Base-by-base conservation (phyloP, 35 echinoderm and acorn worm genomes). In the Hemicentrotus pulcherrimus region DNA sequence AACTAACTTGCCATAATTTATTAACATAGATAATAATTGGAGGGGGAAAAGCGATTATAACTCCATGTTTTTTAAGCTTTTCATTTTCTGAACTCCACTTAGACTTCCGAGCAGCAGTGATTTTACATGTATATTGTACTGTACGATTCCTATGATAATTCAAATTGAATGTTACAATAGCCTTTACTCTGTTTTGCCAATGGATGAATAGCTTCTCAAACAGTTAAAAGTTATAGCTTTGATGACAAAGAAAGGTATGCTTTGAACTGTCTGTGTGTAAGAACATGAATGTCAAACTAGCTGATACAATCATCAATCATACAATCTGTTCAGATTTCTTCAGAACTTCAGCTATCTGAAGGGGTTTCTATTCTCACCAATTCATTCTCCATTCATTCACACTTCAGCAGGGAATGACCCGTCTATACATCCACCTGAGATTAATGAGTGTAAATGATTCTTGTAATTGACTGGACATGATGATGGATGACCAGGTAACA, bases 401-500 rank as follows among this genome's bases (percentile, higher is more conserved):
- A 90, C 46, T 16, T 90, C 88, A 16, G 52, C 16, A 0, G 35
- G 24, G 7, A 78, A 28, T 78, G 65, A 78, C 65, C 65, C n/a
- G 19, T 78, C 22, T 78, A 78, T 78, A 78, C 28, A 33, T 90
- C 88, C 88, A 90, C 88, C 88, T 90, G 31, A 90, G 30, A 90
- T 30, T 45, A 33, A 90, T 90, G 19, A 90, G 46, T 90, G 88
- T 33, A 90, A 90, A 90, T 90, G 32, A 90, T 90, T 90, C 19
- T 47, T 45, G 32, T 16, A 90, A 90, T 47, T 90, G 88, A 12
- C 88, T 45, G 32, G 88, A 33, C 46, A 15, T 90, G 88, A 18
- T 90, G 88, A 90, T 90, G 12, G 88, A 90, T 90, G n/a, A 30
- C 88, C n/a, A 33, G 13, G 32, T 41, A 90, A 90, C 88, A 90